A percentile compares a stretch with the other conserved stretches of the same genome.
These are phyloP conservation scores for Suricata suricatta DNA, from an alignment of 2,113 vertebrate genomes.

Conservation along the genomic window DNA sequence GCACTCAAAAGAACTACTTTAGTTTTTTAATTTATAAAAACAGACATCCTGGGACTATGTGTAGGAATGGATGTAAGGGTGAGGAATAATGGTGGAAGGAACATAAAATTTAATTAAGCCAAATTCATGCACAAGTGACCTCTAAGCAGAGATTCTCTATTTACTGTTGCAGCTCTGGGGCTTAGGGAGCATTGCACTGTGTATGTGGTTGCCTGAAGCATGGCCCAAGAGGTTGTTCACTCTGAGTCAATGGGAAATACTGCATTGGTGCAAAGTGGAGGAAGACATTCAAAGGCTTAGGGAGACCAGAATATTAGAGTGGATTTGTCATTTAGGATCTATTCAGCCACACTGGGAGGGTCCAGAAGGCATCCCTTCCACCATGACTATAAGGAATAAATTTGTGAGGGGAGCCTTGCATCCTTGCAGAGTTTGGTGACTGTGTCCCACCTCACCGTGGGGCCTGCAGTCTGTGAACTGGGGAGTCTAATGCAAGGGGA, in stretches of 20 bases:
- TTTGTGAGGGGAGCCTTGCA: background rate
- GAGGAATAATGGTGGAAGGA: background rate
- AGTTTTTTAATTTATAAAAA: background rate
- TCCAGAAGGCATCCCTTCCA: background rate
- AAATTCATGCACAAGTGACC: background rate
- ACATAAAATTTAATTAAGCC: background rate
- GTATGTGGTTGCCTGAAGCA: background rate
- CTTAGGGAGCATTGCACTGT: background rate
- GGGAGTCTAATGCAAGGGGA: background rate
- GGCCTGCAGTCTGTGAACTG: background rate
- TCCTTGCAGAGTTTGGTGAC: background rate
- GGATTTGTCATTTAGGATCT: background rate
- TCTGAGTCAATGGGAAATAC: background rate
- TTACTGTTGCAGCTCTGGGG: background rate
- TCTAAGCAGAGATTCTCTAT: background rate
- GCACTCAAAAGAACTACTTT: background rate
- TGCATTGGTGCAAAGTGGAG: background rate
- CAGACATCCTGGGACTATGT: background rate
- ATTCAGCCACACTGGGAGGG: background rate
- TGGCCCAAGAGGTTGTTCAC: background rate
- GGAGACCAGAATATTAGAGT: background rate
- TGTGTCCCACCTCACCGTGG: background rate
- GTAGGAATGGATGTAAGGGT: background rate
- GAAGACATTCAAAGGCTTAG: background rate
- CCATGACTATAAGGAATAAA: background rate